Percentiles rank a stretch among this genome's conserved stretches.
These are phyloP conservation scores for Lepidurus couesii DNA, from an alignment of 1,140 invertebrate genomes.

Conservation along the genomic window DNA sequence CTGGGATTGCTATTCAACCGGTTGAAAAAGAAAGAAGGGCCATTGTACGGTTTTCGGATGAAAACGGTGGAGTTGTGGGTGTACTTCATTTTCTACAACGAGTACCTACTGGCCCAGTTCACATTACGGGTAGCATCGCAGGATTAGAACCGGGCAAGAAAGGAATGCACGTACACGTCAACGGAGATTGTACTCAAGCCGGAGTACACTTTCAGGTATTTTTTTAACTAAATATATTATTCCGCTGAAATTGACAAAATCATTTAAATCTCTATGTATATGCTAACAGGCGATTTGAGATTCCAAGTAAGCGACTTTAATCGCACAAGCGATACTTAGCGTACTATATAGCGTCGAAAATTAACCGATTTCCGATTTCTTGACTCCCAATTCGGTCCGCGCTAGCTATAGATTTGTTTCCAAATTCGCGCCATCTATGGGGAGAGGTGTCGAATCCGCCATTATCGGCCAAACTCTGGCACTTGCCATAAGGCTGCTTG, in stretches of 20 bases:
- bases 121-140: conserved; percentile 52
- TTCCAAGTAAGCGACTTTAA: too few species aligned
- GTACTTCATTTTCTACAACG: conserved; percentile 17
- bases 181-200: conserved; percentile 50
- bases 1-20: background rate
- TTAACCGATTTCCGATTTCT: too few species aligned
- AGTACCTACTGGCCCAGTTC: conserved; percentile 40
- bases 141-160: conserved; percentile 57
- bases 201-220: background rate
- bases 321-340: too few species aligned
- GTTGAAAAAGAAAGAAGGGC: conserved; percentile 27
- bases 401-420: too few species aligned
- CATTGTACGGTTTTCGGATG: background rate
- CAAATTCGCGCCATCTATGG: too few species aligned
- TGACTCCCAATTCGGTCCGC: too few species aligned
- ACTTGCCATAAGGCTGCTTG: too few species aligned
- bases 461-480: too few species aligned
- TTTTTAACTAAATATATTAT: conserved; percentile 23
- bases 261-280: too few species aligned
- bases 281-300: too few species aligned
- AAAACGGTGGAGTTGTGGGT: conserved; percentile 10
- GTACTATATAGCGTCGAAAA: too few species aligned
- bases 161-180: conserved; percentile 69
- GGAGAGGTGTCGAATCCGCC: too few species aligned
- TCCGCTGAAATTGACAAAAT: conserved; percentile 35